Evolutionary conservation across 2,888 invertebrate species (phyloP).

Genomic region (Hypolimnas misippus): DNA sequence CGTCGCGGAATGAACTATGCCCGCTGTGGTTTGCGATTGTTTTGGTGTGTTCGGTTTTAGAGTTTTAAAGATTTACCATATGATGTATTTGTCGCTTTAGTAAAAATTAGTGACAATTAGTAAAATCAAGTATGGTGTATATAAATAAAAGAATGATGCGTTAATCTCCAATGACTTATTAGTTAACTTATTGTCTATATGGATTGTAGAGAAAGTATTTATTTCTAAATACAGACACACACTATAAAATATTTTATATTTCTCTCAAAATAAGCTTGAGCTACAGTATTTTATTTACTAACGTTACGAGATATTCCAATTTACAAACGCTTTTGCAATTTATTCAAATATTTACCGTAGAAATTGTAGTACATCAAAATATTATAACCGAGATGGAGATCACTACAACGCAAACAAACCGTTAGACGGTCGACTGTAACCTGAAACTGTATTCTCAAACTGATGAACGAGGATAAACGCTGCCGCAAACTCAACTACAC

Average conservation of each 20-base stretch:
- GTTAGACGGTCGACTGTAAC: conserved; percentile 30
- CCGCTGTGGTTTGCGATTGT: conserved; percentile 20
- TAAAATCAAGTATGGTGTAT: no score
- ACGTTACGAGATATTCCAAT: no score
- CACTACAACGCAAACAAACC: conserved; percentile 23
- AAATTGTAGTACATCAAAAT: neutral
- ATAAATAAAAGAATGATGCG: no score
- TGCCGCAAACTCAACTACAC: conserved; percentile 24
- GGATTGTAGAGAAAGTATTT: no score
- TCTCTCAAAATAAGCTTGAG: no score
- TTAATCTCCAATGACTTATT: no score
- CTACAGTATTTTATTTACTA: no score
- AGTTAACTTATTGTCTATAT: no score
- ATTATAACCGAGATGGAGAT: conserved; percentile 7
- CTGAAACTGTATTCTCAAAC: conserved; percentile 35
- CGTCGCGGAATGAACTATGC: conserved; percentile 14
- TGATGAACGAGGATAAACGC: conserved; percentile 33
- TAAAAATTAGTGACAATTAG: no score
- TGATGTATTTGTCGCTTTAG: no score
- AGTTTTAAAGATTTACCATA: neutral
- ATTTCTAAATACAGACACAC: no score
- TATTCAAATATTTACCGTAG: neutral
- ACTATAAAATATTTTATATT: no score
- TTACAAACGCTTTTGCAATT: neutral
- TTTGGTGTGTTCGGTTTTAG: neutral